Evolutionary conservation across 2,113 vertebrate genomes (phyloP).

Genomic region (Calyptommatus sinebrachiatus): DNA sequence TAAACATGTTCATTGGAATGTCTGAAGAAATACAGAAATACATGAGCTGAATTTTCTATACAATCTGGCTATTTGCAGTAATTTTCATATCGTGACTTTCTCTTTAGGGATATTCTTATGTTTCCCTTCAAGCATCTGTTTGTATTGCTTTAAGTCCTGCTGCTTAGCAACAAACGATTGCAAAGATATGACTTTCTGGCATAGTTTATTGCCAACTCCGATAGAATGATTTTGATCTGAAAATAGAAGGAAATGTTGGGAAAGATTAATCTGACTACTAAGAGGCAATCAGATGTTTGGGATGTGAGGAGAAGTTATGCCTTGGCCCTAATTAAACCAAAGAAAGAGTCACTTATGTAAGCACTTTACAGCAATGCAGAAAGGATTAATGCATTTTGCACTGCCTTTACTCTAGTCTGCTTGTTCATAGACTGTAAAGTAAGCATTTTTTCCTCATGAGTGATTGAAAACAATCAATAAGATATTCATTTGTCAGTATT

Average conservation of each 20-base stretch:
- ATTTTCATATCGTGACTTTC: background rate
- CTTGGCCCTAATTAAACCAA: slow-evolving; percentile 16
- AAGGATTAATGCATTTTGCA: slow-evolving; percentile 21
- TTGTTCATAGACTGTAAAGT: slow-evolving; percentile 32
- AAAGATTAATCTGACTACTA: background rate
- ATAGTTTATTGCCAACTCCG: slow-evolving; percentile 3
- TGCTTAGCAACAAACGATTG: slow-evolving; percentile 10
- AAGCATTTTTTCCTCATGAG: slow-evolving; percentile 4
- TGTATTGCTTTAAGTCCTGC: slow-evolving; percentile 2
- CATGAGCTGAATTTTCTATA: background rate
- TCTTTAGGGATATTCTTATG: background rate
- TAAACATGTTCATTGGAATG: background rate
- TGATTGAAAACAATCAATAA: slow-evolving; percentile 39
- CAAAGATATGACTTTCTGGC: slow-evolving; percentile 9
- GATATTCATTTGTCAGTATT: slow-evolving; percentile 27
- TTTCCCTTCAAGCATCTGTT: slow-evolving; percentile 7
- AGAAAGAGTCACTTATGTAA: slow-evolving; percentile 4
- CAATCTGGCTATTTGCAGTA: background rate
- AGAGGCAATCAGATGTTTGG: background rate
- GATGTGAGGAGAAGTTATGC: background rate
- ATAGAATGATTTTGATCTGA: background rate
- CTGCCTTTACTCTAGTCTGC: slow-evolving; percentile 5
- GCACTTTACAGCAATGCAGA: slow-evolving; percentile 7
- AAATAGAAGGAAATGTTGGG: background rate
- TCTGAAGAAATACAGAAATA: background rate